These are phyloP conservation scores for Sipha flava DNA, from an alignment of 1,140 invertebrate genomes.

Conservation along the genomic window DNA sequence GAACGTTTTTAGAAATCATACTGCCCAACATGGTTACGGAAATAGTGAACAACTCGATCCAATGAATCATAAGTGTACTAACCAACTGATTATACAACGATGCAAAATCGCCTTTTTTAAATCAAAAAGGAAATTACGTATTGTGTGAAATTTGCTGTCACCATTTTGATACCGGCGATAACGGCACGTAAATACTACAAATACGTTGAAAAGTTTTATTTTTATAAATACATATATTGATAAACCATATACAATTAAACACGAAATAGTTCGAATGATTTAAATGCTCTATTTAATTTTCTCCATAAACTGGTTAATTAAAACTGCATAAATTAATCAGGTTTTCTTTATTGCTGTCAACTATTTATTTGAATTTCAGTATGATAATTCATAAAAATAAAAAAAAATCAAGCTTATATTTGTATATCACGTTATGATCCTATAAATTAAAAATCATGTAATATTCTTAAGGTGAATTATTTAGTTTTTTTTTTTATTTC, in stretches of 20 bases:
- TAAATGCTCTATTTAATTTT: not conserved
- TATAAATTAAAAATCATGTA: too few relatives aligned
- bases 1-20: not conserved
- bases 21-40: not conserved
- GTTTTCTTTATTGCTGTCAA: not conserved
- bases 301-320: not conserved
- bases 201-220: not conserved
- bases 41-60: not conserved
- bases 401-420: too few relatives aligned
- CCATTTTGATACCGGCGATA: not conserved
- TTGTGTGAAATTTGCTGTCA: not conserved
- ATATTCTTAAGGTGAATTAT: too few relatives aligned
- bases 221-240: not conserved
- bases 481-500: too few relatives aligned
- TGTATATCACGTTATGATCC: too few relatives aligned
- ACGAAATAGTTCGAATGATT: not conserved
- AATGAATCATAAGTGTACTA: not conserved
- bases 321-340: not conserved
- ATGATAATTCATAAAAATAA: too few relatives aligned
- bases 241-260: not conserved
- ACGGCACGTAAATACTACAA: not conserved
- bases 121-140: too few relatives aligned
- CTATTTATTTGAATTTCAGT: too few relatives aligned
- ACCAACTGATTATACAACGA: not conserved
- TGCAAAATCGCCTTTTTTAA: not conserved